These are phyloP conservation scores for Macroglossus sobrinus DNA, from an alignment of 2,113 vertebrate species.

Conservation along the genomic window DNA sequence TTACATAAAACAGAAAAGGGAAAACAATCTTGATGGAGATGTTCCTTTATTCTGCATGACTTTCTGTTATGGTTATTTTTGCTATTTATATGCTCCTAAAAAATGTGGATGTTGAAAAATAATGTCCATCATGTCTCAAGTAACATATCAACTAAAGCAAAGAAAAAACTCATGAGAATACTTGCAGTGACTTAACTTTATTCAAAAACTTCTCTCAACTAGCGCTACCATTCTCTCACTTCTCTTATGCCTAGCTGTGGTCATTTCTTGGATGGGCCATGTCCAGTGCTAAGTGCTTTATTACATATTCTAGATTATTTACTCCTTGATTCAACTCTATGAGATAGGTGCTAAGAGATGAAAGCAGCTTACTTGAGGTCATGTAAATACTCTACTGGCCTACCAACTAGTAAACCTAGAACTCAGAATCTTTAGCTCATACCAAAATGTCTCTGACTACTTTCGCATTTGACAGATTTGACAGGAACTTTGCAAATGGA, in stretches of 20 bases:
- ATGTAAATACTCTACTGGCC: background rate
- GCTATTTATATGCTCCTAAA: background rate
- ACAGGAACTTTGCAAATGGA: background rate
- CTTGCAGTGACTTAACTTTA: background rate
- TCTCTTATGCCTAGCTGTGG: no score
- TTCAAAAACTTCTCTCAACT: background rate
- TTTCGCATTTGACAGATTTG: background rate
- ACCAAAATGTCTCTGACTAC: background rate
- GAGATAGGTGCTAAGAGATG: background rate
- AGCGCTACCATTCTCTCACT: rapidly evolving
- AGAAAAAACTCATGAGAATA: background rate
- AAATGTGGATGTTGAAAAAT: background rate
- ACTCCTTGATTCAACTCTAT: background rate
- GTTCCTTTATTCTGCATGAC: background rate
- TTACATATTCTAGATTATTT: background rate
- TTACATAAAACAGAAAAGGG: background rate
- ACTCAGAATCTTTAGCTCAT: background rate
- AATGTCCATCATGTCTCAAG: background rate
- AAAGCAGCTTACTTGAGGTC: background rate
- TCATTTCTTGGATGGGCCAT: background rate
- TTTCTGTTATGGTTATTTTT: background rate
- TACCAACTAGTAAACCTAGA: background rate
- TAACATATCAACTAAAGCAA: background rate
- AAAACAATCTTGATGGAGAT: background rate
- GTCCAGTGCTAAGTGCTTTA: background rate